These are phyloP conservation scores for roundworm (Caenorhabditis elegans) DNA, from an alignment of 1,140 invertebrate genomes.

Conservation along the genomic window WBcel235 BX284603.4:5370001-5370500, in stretches of 20 bases:
- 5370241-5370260: slow-evolving; percentile 61
- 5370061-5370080: too few relatives aligned
- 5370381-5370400: slow-evolving; percentile 51
- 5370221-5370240: slow-evolving; percentile 55
- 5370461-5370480: too few relatives aligned
- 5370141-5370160: background rate
- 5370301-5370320: slow-evolving; percentile 73
- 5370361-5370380: too few relatives aligned
- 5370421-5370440: too few relatives aligned
- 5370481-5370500: too few relatives aligned
- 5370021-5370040: too few relatives aligned
- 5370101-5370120: slow-evolving; percentile 46
- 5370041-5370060: too few relatives aligned
- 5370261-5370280: slow-evolving; percentile 62
- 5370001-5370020: too few relatives aligned
- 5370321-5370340: slow-evolving; percentile 77
- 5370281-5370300: slow-evolving; percentile 66
- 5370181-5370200: slow-evolving; percentile 44
- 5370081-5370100: slow-evolving; percentile 52
- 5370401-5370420: background rate
- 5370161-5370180: slow-evolving; percentile 34
- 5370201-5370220: slow-evolving; percentile 36
- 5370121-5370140: slow-evolving; percentile 8
- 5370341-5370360: slow-evolving; percentile 82
- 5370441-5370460: too few relatives aligned